Conservation (phyloP, 1,140 invertebrate genomes). For the Melanaphis sacchari region DNA sequence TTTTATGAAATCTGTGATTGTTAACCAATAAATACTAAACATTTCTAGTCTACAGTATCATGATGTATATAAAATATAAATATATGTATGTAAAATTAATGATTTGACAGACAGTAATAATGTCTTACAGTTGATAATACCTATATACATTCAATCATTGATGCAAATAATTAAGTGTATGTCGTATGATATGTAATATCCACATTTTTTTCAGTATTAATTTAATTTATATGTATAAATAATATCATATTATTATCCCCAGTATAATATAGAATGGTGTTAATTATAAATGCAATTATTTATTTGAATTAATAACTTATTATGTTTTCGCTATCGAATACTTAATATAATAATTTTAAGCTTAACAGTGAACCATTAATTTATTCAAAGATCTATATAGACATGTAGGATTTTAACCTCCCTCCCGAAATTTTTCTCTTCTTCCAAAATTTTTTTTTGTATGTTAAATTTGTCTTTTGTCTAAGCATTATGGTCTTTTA, state of each 20-base stretch:
- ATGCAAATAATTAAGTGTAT: neutral
- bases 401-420: too few species aligned
- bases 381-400: neutral
- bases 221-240: neutral
- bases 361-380: neutral
- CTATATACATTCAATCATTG: neutral
- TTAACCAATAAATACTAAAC: neutral
- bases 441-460: too few species aligned
- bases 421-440: too few species aligned
- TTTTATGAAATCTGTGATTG: neutral
- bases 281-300: neutral
- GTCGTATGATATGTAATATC: too few species aligned
- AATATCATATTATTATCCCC: neutral
- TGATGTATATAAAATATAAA: neutral
- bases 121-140: too few species aligned
- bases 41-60: neutral
- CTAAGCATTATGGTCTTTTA: too few species aligned
- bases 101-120: too few species aligned
- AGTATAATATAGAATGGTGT: neutral
- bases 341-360: neutral
- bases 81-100: too few species aligned
- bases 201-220: neutral
- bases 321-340: neutral
- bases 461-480: too few species aligned
- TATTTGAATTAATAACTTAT: neutral